Base-by-base conservation (phyloP, 2,888 invertebrate species). In the Serrognathus titanus region DNA sequence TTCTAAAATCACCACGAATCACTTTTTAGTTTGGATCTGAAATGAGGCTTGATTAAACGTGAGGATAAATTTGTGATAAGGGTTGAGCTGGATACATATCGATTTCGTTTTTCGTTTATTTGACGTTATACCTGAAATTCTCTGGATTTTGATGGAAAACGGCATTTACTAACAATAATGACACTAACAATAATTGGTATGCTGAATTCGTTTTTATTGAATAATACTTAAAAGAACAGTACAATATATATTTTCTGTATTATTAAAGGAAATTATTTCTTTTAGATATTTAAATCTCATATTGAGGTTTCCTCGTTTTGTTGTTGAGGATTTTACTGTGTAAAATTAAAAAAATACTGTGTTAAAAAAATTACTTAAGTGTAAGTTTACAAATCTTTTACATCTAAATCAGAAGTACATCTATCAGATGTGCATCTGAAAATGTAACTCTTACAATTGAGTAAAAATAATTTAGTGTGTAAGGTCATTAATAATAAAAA, bases 281-380 rank as follows among this genome's bases (percentile, higher is more conserved):
- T 51, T 49, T 36, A 48, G 13, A 9, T 36, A 51, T 63, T 55
- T 48, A 59, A 65, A 69, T 67, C 73, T 73, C 73, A 73, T 67
- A 72, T 73, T 73, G 73, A 71, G 73, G 58, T 71, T 66, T 57
- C 46, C 58, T 60, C 56, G 53, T 52, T 45, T 56, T 61, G 55
- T 59, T 61, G 55, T 59, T 61, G 58, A 55, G 52, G 63, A 68
- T 66, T 69, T 70, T 71, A 70, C 70, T 65, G 63, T 70, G 71
- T 71, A 70, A 71, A 70, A 65, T 60, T 43, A 55, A 55, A 53
- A 40, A 40, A 16, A 49, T 24, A 37, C 48, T 49, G 49, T 49
- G 49, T 49, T 49, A 20, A 39, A 38, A 38, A 38, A 40, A 37
- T 20, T 45, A 11, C 24, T 45, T 45, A 38, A 46, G 13, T 36